A percentile compares a stretch with the other conserved stretches of the same genome.
Evolutionary conservation across 2,797 vertebrate species (phyloP).

Genomic region (Sebastes elongatus): DNA sequence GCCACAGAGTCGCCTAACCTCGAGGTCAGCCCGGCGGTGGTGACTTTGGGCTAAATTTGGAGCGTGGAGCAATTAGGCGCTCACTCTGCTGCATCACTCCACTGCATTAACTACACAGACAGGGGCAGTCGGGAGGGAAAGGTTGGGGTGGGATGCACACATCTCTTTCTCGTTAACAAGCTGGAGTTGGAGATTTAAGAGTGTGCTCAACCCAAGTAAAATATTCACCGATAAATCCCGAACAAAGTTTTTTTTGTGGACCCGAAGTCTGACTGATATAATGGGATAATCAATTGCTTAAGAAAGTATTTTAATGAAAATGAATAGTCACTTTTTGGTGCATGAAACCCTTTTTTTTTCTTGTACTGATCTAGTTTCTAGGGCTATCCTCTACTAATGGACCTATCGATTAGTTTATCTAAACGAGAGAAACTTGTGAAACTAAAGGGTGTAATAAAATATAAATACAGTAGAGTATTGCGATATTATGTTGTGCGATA

Average conservation of each 20-base stretch:
- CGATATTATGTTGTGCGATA: no score
- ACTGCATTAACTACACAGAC: slow-evolving; percentile 29
- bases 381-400: no score
- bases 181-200: slow-evolving; percentile 4
- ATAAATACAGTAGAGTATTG: no score
- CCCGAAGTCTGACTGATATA: not conserved
- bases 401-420: no score
- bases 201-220: not conserved
- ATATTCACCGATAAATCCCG: not conserved
- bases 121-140: not conserved
- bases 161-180: slow-evolving; percentile 4
- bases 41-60: slow-evolving; percentile 74
- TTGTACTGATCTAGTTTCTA: no score
- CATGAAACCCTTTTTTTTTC: not conserved
- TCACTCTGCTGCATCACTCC: slow-evolving; percentile 52
- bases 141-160: slow-evolving; percentile 1
- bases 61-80: slow-evolving; percentile 62
- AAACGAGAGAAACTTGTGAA: no score
- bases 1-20: slow-evolving; percentile 56
- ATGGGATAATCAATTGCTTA: not conserved
- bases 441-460: no score
- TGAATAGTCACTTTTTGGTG: not conserved
- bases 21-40: slow-evolving; percentile 65
- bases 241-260: not conserved
- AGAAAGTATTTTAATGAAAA: not conserved